Evolutionary conservation across 2,797 vertebrate species (phyloP).

Genomic region (Cercopithecus diana): DNA sequence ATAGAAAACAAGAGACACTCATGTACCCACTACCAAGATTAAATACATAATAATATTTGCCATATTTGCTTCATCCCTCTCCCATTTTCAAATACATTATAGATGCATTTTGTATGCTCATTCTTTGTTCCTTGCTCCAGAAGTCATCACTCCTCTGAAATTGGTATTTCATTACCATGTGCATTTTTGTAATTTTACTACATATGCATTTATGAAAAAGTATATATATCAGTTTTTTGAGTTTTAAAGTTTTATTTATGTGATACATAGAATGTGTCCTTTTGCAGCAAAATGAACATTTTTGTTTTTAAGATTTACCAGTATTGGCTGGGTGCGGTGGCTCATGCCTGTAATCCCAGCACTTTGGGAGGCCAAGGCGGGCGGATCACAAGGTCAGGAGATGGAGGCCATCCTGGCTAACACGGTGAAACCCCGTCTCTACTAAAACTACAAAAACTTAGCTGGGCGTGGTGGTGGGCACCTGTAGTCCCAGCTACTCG

Average conservation of each 20-base stretch:
- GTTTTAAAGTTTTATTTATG: conserved; percentile 30
- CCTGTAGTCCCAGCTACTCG: too few species aligned
- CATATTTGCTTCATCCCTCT: neutral
- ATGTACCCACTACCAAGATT: neutral
- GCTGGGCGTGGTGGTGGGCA: too few species aligned
- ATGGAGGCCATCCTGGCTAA: too few species aligned
- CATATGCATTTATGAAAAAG: neutral
- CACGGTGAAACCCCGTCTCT: too few species aligned
- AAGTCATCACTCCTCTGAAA: neutral
- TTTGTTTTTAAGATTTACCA: conserved; percentile 57
- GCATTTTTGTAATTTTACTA: conserved; percentile 40
- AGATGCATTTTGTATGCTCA: neutral
- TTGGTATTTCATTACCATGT: neutral
- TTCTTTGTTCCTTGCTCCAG: neutral
- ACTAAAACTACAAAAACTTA: too few species aligned
- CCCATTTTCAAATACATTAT: conserved; percentile 2
- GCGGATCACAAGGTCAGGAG: too few species aligned
- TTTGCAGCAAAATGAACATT: conserved; percentile 43
- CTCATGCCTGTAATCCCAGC: too few species aligned
- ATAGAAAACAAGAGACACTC: neutral
- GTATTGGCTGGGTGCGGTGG: neutral
- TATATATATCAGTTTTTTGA: neutral
- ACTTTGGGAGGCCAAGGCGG: too few species aligned
- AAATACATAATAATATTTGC: neutral
- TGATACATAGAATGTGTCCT: conserved; percentile 17